These are phyloP conservation scores for Sternotherus odoratus DNA, from an alignment of 2,797 vertebrate species.

Conservation along the genomic window DNA sequence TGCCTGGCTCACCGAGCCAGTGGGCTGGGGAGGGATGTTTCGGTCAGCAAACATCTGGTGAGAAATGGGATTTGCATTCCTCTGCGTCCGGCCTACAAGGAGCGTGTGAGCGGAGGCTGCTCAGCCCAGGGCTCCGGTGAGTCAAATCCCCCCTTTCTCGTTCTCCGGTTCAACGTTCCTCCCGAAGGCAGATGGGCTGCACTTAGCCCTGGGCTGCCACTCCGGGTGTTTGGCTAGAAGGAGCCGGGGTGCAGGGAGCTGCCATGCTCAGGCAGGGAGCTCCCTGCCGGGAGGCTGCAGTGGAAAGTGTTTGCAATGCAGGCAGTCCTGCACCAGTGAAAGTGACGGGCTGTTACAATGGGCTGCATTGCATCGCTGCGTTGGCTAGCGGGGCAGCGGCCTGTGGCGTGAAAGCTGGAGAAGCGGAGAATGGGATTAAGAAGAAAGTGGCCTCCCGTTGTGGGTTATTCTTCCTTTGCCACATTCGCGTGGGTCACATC, in stretches of 20 bases:
- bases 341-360: neutral
- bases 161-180: neutral
- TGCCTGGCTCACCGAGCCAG: neutral
- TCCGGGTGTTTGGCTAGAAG: neutral
- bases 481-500: neutral
- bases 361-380: neutral
- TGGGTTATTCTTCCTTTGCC: too few species aligned
- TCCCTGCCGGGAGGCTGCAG: neutral
- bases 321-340: neutral
- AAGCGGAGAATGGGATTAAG: neutral
- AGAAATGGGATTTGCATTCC: constrained; percentile 23
- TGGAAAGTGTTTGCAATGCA: neutral
- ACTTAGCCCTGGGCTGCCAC: neutral
- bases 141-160: neutral
- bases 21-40: neutral
- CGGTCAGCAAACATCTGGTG: constrained; percentile 33
- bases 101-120: neutral
- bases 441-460: neutral
- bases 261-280: neutral
- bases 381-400: neutral
- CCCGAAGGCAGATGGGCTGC: neutral
- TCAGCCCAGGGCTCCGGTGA: neutral
- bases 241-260: neutral
- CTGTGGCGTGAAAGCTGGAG: neutral
- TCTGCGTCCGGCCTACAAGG: neutral